Base-by-base conservation (phyloP, 1,140 invertebrate genomes). In the Hermetia illucens region DNA sequence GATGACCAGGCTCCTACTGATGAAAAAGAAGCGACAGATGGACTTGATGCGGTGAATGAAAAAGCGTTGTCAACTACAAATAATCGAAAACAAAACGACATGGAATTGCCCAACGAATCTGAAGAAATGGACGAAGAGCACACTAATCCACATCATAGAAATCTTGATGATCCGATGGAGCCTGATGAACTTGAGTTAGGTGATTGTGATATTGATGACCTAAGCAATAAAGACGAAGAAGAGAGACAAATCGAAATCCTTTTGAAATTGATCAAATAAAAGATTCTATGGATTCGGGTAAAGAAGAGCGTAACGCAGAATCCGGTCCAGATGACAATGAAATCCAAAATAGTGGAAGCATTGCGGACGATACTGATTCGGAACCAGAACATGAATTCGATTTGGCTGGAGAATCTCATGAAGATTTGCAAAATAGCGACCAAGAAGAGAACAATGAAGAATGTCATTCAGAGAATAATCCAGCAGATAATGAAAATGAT, bases 181-280 rank as follows among this genome's bases (percentile, higher is more conserved):
- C 75, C 84, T 5, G 84, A 92, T 62, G 69, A 78, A 15, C 71
- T 93, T 53, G 87, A 94, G 49, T 55, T 94, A 39, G 84, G 87
- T 5, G 86, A 93, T 65, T 59, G 87, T 30, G 75, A 89, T 52
- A 58, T 91, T 3, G 86, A 92, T 52, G 79, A 80, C 33, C 75
- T 74, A n/a, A 72, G 79, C 42, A 69, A 63, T 17, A 64, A 70
- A 31, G 61, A 70, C 12, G 56, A 66, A n/a, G n/a, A n/a, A 24
- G 53, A 63, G 13, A 68, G 74, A 21, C 67, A 74, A 40, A 69
- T 67, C 13, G 64, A 75, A 81, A 87, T 71, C 82, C 82, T 3
- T 85, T 86, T 49, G 83, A 89, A 52, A 80, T 86, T 41, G 81
- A 86, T 49, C 65, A 71, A 18, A 81, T 80, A 72, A 83, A 86